phyloP scores from a whole-genome alignment of 1,140 invertebrate species.

The Lepidurus apus region DNA sequence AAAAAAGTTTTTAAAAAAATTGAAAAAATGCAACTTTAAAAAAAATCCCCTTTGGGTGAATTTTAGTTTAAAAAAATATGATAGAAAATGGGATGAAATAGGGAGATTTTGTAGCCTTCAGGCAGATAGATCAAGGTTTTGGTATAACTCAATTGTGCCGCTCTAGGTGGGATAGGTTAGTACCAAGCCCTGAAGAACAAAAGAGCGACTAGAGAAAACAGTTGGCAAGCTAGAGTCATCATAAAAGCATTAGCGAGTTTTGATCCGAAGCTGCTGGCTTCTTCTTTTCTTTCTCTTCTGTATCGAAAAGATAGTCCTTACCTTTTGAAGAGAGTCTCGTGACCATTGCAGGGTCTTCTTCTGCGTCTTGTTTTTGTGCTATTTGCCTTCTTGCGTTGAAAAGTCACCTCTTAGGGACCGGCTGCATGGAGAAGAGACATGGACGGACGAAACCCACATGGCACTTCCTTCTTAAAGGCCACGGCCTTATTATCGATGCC shows the following conservation, averaged over 20 bases:
- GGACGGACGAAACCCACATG: neutral
- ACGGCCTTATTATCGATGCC: neutral
- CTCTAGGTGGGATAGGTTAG: neutral
- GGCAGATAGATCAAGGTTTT: neutral
- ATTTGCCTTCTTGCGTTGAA: neutral
- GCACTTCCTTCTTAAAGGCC: neutral
- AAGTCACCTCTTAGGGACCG: neutral
- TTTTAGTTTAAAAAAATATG: neutral
- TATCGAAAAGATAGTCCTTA: neutral
- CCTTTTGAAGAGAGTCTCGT: neutral
- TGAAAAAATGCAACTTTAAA: too few species aligned
- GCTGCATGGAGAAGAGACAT: neutral
- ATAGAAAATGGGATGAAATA: neutral
- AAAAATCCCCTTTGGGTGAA: too few species aligned
- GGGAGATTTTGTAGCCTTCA: neutral
- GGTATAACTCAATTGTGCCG: neutral
- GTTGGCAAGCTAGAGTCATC: conserved; percentile 11
- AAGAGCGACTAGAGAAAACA: neutral
- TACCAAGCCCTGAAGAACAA: neutral
- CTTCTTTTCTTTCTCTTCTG: neutral
- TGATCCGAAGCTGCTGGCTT: neutral
- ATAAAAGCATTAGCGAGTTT: neutral
- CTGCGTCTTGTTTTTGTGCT: neutral
- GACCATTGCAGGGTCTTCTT: conserved; percentile 1
- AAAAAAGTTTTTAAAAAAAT: too few species aligned